A percentile compares a stretch with the other conserved stretches of the same genome.
These are phyloP conservation scores for Oryzias javanicus DNA, from an alignment of 2,113 vertebrate genomes.

Conservation along the genomic window DNA sequence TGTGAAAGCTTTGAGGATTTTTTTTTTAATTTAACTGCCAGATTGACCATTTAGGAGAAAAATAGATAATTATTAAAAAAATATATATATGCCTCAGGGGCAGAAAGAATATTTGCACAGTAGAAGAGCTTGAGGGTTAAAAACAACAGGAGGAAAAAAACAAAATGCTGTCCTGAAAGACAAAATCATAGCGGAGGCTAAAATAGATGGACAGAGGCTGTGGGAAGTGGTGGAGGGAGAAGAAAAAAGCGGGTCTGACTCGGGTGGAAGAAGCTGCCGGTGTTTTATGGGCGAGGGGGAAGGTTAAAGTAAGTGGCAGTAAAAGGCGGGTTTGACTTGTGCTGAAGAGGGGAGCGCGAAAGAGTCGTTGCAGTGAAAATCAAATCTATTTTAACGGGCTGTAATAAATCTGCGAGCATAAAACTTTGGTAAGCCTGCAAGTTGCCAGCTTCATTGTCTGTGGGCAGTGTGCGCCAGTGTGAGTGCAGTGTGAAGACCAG, in stretches of 20 bases:
- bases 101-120: slow-evolving; percentile 23
- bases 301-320: slow-evolving; percentile 70
- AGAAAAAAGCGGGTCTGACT: slow-evolving; percentile 11
- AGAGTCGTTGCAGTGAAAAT: slow-evolving; percentile 62
- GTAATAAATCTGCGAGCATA: slow-evolving; percentile 69
- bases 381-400: slow-evolving; percentile 73
- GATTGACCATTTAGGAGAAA: slow-evolving; percentile 50
- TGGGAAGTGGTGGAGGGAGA: slow-evolving; percentile 9
- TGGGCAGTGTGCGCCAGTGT: slow-evolving; percentile 3
- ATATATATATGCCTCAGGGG: slow-evolving; percentile 18
- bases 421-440: slow-evolving; percentile 30
- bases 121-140: slow-evolving; percentile 15
- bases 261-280: slow-evolving; percentile 40
- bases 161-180: slow-evolving; percentile 46
- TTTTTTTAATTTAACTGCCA: too few relatives aligned
- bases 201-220: slow-evolving; percentile 50
- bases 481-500: slow-evolving; percentile 1
- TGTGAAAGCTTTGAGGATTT: too few relatives aligned
- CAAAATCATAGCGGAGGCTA: slow-evolving; percentile 51
- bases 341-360: slow-evolving; percentile 41
- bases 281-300: slow-evolving; percentile 59
- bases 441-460: slow-evolving; percentile 38
- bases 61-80: slow-evolving; percentile 53
- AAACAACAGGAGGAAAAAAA: slow-evolving; percentile 35
- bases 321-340: slow-evolving; percentile 49